Percentiles rank a stretch among this genome's conserved stretches.
Evolutionary conservation across 2,888 invertebrate genomes (phyloP).

Genomic region (Parasteatoda lunata): DNA sequence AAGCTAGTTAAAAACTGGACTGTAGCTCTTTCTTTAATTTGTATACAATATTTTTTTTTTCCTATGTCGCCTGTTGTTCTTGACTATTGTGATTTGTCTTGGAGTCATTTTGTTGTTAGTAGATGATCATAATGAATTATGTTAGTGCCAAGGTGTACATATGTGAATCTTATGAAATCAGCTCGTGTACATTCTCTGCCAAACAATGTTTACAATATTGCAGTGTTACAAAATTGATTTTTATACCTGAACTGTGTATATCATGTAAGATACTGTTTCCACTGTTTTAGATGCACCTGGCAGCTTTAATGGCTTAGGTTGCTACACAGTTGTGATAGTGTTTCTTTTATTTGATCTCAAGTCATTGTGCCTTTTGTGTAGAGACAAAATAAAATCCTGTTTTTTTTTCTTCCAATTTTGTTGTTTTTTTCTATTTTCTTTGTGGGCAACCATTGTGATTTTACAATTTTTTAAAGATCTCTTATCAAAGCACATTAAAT

Average conservation of each 20-base stretch:
- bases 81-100: conserved; percentile 6
- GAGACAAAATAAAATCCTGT: conserved; percentile 45
- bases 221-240: conserved; percentile 24
- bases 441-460: no score
- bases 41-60: conserved; percentile 24
- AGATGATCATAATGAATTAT: conserved; percentile 9
- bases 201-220: conserved; percentile 28
- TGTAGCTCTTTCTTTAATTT: conserved; percentile 1
- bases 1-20: no score
- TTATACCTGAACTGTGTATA: conserved; percentile 38
- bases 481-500: no score
- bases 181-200: conserved; percentile 25
- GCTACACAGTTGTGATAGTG: conserved; percentile 35
- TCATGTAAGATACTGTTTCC: conserved; percentile 34
- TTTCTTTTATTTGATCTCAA: conserved; percentile 43
- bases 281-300: conserved; percentile 45
- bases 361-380: conserved; percentile 58
- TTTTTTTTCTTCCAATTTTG: conserved; percentile 8
- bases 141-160: conserved; percentile 45
- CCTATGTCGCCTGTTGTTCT: conserved; percentile 1
- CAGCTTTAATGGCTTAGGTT: conserved; percentile 38
- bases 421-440: no score
- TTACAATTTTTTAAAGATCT: no score
- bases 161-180: conserved; percentile 1
- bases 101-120: conserved; percentile 2